Evolutionary conservation across 2,888 invertebrate species (phyloP).

Genomic region (Pachliopta kotzebuea): DNA sequence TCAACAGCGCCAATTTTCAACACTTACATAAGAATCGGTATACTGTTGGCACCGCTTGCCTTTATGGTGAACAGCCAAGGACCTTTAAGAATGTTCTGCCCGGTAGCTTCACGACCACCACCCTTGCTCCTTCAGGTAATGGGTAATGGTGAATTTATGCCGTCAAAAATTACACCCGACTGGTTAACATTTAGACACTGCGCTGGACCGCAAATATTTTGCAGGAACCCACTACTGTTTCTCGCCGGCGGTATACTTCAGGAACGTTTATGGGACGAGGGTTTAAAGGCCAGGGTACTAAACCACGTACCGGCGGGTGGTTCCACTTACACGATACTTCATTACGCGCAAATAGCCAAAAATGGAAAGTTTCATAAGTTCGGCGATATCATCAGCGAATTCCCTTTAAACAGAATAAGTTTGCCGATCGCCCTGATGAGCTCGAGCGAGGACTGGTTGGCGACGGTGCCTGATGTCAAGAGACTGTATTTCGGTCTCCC

Average conservation of each 20-base stretch:
- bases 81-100: slow-evolving; percentile 46
- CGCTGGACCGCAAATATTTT: slow-evolving; percentile 45
- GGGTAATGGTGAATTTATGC: slow-evolving; percentile 52
- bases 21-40: slow-evolving; percentile 50
- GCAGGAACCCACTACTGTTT: slow-evolving; percentile 59
- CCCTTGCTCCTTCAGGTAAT: slow-evolving; percentile 43
- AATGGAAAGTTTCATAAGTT: slow-evolving; percentile 56
- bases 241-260: slow-evolving; percentile 47
- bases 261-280: slow-evolving; percentile 38
- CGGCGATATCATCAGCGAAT: slow-evolving; percentile 42
- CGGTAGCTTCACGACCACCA: slow-evolving; percentile 40
- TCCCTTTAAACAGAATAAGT: slow-evolving; percentile 43
- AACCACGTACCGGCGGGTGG: slow-evolving; percentile 60
- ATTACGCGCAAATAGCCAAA: slow-evolving; percentile 53
- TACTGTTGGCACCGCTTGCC: slow-evolving; percentile 56
- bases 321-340: slow-evolving; percentile 57
- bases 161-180: slow-evolving; percentile 48
- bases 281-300: slow-evolving; percentile 48
- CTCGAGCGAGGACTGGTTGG: slow-evolving; percentile 55
- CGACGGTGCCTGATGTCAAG: slow-evolving; percentile 49
- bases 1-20: slow-evolving; percentile 53
- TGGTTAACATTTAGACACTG: slow-evolving; percentile 51
- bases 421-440: slow-evolving; percentile 55
- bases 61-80: slow-evolving; percentile 52
- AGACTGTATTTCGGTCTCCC: slow-evolving; percentile 50